Evolutionary conservation across 2,888 invertebrate genomes (phyloP).

Genomic region (Heliconius cydno): DNA sequence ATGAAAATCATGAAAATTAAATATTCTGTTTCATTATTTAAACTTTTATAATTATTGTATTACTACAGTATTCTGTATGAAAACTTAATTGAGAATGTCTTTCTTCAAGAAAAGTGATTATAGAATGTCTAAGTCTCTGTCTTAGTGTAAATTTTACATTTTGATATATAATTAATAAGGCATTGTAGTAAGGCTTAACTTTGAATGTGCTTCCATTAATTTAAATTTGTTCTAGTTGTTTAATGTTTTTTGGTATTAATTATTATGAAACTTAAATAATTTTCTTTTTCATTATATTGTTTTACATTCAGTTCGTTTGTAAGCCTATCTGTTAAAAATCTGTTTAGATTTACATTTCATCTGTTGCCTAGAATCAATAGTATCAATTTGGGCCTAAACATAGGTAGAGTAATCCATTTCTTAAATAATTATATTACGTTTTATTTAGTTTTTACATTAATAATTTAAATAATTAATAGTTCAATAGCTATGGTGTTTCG

Average conservation of each 20-base stretch:
- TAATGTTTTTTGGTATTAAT: background rate
- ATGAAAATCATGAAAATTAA: background rate
- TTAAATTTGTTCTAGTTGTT: background rate
- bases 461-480: background rate
- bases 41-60: background rate
- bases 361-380: background rate
- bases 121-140: conserved; percentile 19
- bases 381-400: background rate
- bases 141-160: conserved; percentile 17
- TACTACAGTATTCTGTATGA: background rate
- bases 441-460: background rate
- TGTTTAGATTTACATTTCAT: background rate
- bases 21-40: background rate
- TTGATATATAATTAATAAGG: conserved; percentile 28
- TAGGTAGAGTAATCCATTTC: too few relatives aligned
- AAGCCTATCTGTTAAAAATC: background rate
- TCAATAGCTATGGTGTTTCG: too few relatives aligned
- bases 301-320: background rate
- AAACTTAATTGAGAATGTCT: conserved; percentile 22
- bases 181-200: background rate
- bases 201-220: background rate
- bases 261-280: background rate
- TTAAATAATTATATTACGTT: background rate
- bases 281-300: background rate
- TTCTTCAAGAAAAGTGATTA: conserved; percentile 22